Evolutionary conservation across 1,140 invertebrate genomes (phyloP).

Genomic region (Dryas iulia): DNA sequence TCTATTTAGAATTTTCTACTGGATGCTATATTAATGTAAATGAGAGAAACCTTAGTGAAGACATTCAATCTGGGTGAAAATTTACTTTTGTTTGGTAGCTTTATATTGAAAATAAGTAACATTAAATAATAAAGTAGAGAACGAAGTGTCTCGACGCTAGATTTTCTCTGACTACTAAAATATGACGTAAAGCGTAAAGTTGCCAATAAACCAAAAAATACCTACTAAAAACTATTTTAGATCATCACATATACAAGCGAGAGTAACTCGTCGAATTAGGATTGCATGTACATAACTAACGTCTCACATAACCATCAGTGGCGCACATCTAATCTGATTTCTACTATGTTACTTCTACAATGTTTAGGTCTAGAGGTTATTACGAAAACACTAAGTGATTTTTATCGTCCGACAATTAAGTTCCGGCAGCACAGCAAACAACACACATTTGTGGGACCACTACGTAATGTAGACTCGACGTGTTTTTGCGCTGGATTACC

Average conservation of each 20-base stretch:
- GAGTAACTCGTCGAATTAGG: not conserved
- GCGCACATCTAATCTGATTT: slow-evolving; percentile 23
- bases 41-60: too few species aligned
- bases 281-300: slow-evolving; percentile 22
- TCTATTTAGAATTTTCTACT: slow-evolving; percentile 44
- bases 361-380: slow-evolving; percentile 43
- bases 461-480: slow-evolving; percentile 56
- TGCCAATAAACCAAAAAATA: too few species aligned
- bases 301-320: slow-evolving; percentile 29
- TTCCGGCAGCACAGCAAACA: slow-evolving; percentile 23
- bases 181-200: too few species aligned
- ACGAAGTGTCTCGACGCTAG: too few species aligned
- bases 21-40: not conserved
- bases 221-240: too few species aligned
- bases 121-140: too few species aligned
- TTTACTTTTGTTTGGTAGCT: too few species aligned
- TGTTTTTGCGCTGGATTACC: slow-evolving; percentile 73
- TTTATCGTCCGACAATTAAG: slow-evolving; percentile 60
- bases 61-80: too few species aligned
- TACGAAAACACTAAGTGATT: slow-evolving; percentile 57
- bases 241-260: too few species aligned
- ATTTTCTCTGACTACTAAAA: too few species aligned
- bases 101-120: too few species aligned
- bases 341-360: slow-evolving; percentile 23
- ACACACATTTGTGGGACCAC: slow-evolving; percentile 59